Evolutionary conservation across 2,113 vertebrate species (phyloP).

Genomic region (Malurus alboscapulatus): DNA sequence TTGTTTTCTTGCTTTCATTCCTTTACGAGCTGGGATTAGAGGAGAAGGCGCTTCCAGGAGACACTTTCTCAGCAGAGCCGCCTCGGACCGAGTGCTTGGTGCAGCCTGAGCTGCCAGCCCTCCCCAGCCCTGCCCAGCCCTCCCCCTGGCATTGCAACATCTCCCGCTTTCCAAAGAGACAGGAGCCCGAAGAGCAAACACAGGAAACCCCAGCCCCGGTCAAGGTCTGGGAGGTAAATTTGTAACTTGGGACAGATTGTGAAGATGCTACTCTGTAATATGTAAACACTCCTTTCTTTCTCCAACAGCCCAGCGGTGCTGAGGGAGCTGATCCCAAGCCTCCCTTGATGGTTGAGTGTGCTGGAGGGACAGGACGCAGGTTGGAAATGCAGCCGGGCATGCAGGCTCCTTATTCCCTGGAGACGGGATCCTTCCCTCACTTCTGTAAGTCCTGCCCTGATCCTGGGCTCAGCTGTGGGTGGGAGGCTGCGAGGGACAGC

Average conservation of each 20-base stretch:
- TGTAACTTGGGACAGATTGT: slow-evolving; percentile 40
- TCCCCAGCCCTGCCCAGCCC: slow-evolving; percentile 27
- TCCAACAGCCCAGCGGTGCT: neutral
- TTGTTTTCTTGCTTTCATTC: neutral
- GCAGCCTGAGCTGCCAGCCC: neutral
- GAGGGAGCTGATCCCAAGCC: neutral
- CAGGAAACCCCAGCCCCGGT: slow-evolving; percentile 28
- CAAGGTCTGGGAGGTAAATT: slow-evolving; percentile 69
- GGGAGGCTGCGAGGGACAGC: neutral
- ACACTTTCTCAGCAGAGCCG: neutral
- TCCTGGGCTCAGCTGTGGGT: neutral
- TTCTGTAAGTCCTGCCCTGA: slow-evolving; percentile 54
- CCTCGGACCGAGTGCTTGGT: fast-evolving
- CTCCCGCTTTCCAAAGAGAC: neutral
- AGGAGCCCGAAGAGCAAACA: slow-evolving; percentile 32
- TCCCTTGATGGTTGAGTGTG: slow-evolving; percentile 23
- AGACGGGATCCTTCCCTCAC: slow-evolving; percentile 23
- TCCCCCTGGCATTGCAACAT: slow-evolving; percentile 54
- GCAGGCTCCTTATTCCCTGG: slow-evolving; percentile 15
- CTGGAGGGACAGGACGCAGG: slow-evolving; percentile 6
- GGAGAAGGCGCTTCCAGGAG: neutral
- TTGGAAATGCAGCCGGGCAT: slow-evolving; percentile 26
- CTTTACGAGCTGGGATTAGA: neutral
- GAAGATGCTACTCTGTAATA: slow-evolving; percentile 15
- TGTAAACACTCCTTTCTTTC: slow-evolving; percentile 24